Base-by-base conservation (phyloP, 2,888 invertebrate genomes). In the Diploptera punctata region DNA sequence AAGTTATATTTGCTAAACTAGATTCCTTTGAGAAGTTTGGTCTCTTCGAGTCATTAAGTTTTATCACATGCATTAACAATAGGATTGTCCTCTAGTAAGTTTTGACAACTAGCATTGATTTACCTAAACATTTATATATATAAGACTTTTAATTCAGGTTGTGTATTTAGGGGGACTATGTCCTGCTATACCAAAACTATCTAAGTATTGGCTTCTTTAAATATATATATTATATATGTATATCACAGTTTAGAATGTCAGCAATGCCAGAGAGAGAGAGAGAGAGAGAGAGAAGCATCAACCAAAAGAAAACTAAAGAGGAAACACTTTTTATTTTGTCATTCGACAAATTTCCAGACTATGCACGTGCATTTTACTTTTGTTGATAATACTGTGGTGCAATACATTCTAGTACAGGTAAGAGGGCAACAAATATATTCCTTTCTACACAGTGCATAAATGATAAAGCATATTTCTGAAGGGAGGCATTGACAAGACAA, bases 221-320 rank as follows among this genome's bases (percentile, higher is more conserved):
- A 68, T 67, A 67, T 49, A 60, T 47, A 65, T 44, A n/a, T n/a
- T n/a, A 47, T 47, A 65, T 61, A 65, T 65, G 49, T 72, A 61
- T 73, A 73, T 73, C 73, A 73, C 73, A 73, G 73, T 70, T 73
- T 65, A 73, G 73, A 73, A 73, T 70, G 73, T 70, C 62, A 71
- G 71, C 71, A 71, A 71, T 71, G 71, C 65, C 61, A 67, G 54
- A 71, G 71, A 71, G 24, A 71, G n/a, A n/a, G n/a, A n/a, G n/a
- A n/a, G n/a, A n/a, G n/a, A n/a, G n/a, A n/a, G n/a, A n/a, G n/a
- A 33, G 33, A 68, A 71, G 71, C 71, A 71, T 67, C 71, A 71
- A 69, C 54, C 31, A 60, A 69, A n/a, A 31, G 69, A 69, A 60
- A 60, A n/a, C 18, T 60, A 10, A 60, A 16, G 38, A 65, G 65